Percentiles rank a stretch among this genome's conserved stretches.
Conservation (phyloP, 2,797 vertebrate species). For the Anableps anableps region DNA sequence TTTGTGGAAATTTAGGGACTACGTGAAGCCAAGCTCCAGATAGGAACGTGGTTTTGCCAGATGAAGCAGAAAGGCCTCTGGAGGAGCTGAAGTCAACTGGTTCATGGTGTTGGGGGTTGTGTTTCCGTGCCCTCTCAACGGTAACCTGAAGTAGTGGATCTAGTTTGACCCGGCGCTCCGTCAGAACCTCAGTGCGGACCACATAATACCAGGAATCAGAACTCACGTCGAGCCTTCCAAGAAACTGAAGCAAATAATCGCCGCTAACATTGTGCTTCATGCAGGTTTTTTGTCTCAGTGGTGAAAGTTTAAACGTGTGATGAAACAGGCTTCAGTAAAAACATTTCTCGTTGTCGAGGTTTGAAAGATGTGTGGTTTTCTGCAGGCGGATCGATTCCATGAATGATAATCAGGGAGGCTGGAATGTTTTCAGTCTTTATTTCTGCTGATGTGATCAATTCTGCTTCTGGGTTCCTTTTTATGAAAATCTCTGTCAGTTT, state of each 20-base stretch:
- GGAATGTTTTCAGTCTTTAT: neutral
- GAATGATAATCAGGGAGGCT: neutral
- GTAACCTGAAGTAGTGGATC: constrained; percentile 56
- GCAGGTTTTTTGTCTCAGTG: neutral
- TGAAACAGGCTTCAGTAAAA: neutral
- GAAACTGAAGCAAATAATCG: constrained; percentile 36
- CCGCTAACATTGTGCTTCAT: constrained; percentile 11
- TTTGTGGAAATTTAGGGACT: constrained; percentile 44
- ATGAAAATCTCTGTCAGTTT: too few relatives aligned
- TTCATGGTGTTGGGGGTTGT: constrained; percentile 55
- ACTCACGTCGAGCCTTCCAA: constrained; percentile 52
- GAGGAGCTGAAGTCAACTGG: constrained; percentile 58
- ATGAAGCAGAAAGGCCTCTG: constrained; percentile 60
- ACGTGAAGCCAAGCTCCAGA: constrained; percentile 53
- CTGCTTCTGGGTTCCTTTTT: neutral
- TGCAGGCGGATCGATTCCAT: neutral
- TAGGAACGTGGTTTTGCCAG: constrained; percentile 52
- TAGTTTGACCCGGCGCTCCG: constrained; percentile 34
- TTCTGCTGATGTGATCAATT: neutral
- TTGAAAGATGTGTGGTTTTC: constrained; percentile 5
- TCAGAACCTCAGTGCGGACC: constrained; percentile 53
- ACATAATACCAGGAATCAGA: constrained; percentile 54
- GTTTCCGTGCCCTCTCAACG: constrained; percentile 55
- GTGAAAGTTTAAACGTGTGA: neutral
- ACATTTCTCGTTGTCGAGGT: neutral